Base-by-base conservation (phyloP, 2,888 invertebrate genomes). In the Nymphalis c-album region DNA sequence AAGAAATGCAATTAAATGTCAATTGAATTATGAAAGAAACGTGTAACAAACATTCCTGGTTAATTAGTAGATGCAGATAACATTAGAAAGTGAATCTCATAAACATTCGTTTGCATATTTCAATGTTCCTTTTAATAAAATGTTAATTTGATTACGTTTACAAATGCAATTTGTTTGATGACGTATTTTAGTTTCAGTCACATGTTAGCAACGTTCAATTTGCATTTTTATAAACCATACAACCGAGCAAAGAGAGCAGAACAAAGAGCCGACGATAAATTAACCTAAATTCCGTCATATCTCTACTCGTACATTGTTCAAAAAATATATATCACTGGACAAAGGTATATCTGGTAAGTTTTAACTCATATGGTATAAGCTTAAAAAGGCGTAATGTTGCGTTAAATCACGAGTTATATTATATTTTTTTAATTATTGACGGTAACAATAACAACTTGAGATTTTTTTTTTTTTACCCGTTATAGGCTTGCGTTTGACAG, bases 271-370 rank as follows among this genome's bases (percentile, higher is more conserved):
- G 35, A 17, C 51, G 22, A 71, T 69, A 69, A 69, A 69, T 68
- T 63, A 50, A 45, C 57, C 53, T 59, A 64, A 69, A 71, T 55
- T 66, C 57, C 63, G 65, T 63, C 58, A 40, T 58, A 59, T 60
- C 40, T 64, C 58, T 58, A 40, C 10, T 40, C 13, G 13, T 40
- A 63, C 71, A 68, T 67, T 69, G 71, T 66, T 69, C 35, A 61
- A 71, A 70, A 57, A 66, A 63, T 63, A 63, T 67, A 59, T 63
- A 67, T 60, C n/a, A 63, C 63, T 26, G 67, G 46, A 31, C 35
- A 40, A 67, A 67, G 55, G n/a, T 55, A 63, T 57, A 59, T 63
- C 31, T 10, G 35, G 53, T 61, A 45, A 51, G 48, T 66, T 66
- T 47, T 22, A 31, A 60, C 51, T 22, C 26, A 26, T 26, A 53